These are phyloP conservation scores for Proisotoma minuta DNA, from an alignment of 2,888 invertebrate genomes.

Conservation along the genomic window DNA sequence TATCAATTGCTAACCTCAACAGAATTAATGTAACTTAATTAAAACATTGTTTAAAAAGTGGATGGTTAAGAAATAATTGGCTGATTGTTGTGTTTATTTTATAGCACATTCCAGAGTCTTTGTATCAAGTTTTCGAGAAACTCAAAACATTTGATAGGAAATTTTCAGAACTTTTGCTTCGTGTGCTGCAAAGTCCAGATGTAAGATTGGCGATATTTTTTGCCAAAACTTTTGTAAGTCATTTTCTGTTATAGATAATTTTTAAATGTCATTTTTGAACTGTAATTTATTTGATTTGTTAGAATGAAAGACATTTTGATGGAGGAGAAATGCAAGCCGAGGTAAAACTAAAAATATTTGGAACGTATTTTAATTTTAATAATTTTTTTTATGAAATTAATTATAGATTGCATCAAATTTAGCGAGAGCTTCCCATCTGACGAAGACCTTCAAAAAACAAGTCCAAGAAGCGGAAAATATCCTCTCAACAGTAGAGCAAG, in stretches of 20 bases:
- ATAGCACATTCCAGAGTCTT: background rate
- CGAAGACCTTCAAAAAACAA: background rate
- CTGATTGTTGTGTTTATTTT: background rate
- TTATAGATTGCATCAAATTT: background rate
- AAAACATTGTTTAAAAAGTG: background rate
- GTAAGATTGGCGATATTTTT: background rate
- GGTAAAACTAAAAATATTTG: no score
- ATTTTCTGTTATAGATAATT: background rate
- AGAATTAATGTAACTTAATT: background rate
- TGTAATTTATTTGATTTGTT: background rate
- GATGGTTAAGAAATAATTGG: background rate
- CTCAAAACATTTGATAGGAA: background rate
- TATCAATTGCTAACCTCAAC: background rate
- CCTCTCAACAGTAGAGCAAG: background rate
- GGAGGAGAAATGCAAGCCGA: background rate
- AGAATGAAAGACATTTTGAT: conserved; percentile 1
- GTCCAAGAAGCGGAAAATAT: background rate
- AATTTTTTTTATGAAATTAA: background rate
- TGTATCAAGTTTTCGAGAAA: background rate
- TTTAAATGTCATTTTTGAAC: background rate
- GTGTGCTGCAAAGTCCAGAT: background rate
- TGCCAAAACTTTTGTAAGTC: background rate
- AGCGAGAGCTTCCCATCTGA: background rate
- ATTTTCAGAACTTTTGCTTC: background rate
- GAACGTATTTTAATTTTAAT: background rate